Base-by-base conservation (phyloP, 1,140 invertebrate species). In the Trichonephila clavata region DNA sequence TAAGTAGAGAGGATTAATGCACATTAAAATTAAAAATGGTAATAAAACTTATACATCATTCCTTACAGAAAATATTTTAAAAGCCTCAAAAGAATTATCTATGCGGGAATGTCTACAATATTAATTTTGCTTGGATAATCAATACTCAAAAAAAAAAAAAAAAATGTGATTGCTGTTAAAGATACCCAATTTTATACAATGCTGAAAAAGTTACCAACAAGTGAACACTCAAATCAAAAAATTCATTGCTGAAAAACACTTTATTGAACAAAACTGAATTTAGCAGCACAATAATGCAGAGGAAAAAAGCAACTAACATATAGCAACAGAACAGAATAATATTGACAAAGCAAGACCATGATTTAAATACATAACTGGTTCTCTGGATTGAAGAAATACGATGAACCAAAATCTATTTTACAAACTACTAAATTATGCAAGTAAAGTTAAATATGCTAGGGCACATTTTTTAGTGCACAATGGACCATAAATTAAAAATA, bases 361-460 rank as follows among this genome's bases (percentile, higher is more conserved):
- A 77, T 77, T 32, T 77, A 27, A 77, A 77, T 77, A 77, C 27
- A 77, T 32, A 77, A 77, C 27, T 77, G 65, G n/a, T 77, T 39
- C 71, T 77, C 27, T 77, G 27, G 68, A 77, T 32, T 77, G 71
- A 77, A 77, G 10, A 77, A 77, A 77, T 77, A 77, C 27, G 18
- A 24, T 71, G 27, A 27, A 77, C 27, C 71, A 24, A 77, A 65
- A 39, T 77, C 71, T 77, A 77, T 77, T 77, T 77, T 32, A 77
- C 71, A 77, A 77, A 77, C 71, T 77, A 77, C 61, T 7, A 6
- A 63, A 20, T 20, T 63, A 77, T 16, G 14, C 32, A 39, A 77
- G 61, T 32, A 77, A 20, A 18, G 16, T 77, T 77, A 39, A 77
- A 77, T 77, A 77, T 32, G 71, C 27, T 27, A 32, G 24, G 27